Conservation (phyloP, 1,140 invertebrate species). For the Drosophila varians region DNA sequence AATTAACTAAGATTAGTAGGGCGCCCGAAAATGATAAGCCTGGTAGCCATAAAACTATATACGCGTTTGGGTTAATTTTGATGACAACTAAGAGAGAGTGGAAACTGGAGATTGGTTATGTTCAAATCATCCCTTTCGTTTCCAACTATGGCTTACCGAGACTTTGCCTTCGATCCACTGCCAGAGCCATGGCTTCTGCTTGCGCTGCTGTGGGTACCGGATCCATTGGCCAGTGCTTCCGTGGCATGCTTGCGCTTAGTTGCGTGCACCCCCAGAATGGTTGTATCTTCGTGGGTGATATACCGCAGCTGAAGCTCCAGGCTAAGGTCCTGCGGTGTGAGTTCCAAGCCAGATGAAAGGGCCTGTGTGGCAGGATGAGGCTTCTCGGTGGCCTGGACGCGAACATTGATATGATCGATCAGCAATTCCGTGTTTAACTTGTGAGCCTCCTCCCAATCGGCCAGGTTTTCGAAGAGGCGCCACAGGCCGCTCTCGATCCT, state of each 20-base stretch:
- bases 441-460: conserved; percentile 12
- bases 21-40: too few species aligned
- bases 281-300: conserved; percentile 31
- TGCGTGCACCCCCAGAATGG: not conserved
- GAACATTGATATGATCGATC: conserved; percentile 50
- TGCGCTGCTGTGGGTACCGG: not conserved
- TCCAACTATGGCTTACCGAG: not conserved
- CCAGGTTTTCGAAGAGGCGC: conserved; percentile 24
- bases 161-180: not conserved
- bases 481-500: conserved; percentile 37
- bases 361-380: not conserved
- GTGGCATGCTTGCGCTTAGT: conserved; percentile 20
- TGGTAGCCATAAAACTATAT: too few species aligned
- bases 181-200: not conserved
- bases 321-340: conserved; percentile 3
- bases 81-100: not conserved
- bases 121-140: not conserved
- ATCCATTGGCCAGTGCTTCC: conserved; percentile 3
- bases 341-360: conserved; percentile 4
- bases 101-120: not conserved
- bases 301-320: conserved; percentile 40
- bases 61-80: not conserved
- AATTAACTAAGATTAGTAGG: too few species aligned
- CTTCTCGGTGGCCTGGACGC: conserved; percentile 13
- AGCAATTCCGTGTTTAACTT: conserved; percentile 28